Evolutionary conservation across 2,888 invertebrate genomes (phyloP).

Genomic region (Drosophila infuscata): DNA sequence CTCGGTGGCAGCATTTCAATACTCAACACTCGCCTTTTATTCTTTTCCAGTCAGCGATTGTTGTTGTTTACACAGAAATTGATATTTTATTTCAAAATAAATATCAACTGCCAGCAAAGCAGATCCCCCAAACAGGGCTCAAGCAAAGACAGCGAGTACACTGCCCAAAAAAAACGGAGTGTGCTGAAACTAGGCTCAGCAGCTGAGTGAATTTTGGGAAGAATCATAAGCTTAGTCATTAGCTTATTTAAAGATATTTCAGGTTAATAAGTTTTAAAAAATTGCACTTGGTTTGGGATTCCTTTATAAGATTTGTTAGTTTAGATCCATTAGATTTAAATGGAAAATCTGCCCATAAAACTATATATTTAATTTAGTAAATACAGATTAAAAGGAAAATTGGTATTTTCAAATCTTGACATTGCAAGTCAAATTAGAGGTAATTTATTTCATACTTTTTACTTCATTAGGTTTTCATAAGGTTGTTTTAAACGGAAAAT

Average conservation of each 20-base stretch:
- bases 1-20: slow-evolving; percentile 15
- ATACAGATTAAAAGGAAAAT: neutral
- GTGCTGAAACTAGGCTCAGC: neutral
- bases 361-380: neutral
- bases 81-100: slow-evolving; percentile 84
- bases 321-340: neutral
- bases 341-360: neutral
- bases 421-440: neutral
- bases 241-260: neutral
- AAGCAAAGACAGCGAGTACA: slow-evolving; percentile 4
- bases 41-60: slow-evolving; percentile 42
- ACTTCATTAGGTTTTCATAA: neutral
- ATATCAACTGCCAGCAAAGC: slow-evolving; percentile 41
- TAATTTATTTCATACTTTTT: neutral
- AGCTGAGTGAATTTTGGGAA: neutral
- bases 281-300: neutral
- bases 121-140: slow-evolving; percentile 18
- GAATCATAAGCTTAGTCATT: neutral
- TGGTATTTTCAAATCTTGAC: neutral
- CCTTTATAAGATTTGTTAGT: neutral
- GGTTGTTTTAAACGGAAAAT: neutral
- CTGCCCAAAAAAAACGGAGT: slow-evolving; percentile 2
- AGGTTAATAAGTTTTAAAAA: neutral
- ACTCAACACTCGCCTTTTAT: neutral
- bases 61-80: slow-evolving; percentile 84